phyloP scores from a whole-genome alignment of 2,797 vertebrate species.

The Amphiprion clarkii region DNA sequence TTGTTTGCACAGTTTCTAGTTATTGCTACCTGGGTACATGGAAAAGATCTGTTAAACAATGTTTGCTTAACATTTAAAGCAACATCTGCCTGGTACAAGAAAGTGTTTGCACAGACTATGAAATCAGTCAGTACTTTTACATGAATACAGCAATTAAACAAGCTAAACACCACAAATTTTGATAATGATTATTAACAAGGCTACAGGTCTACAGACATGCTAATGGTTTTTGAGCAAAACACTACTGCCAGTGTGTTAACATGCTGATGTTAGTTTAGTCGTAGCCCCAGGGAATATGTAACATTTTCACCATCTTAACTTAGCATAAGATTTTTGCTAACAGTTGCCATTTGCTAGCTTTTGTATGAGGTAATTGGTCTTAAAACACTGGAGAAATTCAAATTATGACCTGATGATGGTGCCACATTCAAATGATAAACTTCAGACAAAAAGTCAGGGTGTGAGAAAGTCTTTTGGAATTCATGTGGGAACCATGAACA shows the following conservation, averaged over 20 bases:
- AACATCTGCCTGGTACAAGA: constrained; percentile 11
- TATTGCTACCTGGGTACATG: not conserved
- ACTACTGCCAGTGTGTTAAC: not conserved
- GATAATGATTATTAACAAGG: not conserved
- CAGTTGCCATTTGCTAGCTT: no score
- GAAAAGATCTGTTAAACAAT: not conserved
- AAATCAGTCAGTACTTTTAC: not conserved
- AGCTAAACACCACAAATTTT: not conserved
- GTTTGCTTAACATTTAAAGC: constrained; percentile 19
- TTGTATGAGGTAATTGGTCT: no score
- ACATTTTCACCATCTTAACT: no score
- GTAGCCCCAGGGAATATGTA: no score
- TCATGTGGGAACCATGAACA: not conserved
- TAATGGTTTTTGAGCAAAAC: not conserved
- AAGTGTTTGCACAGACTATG: not conserved
- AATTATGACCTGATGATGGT: no score
- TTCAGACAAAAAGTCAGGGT: not conserved
- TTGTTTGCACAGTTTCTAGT: constrained; percentile 19
- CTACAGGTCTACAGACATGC: not conserved
- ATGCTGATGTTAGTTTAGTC: not conserved
- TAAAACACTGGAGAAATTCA: no score
- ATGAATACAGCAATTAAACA: not conserved
- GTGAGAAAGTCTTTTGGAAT: not conserved
- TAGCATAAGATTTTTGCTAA: no score
- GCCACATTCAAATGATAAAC: not conserved